Conservation (phyloP, 2,797 vertebrate genomes). For the Neosilurus hyrtlii region DNA sequence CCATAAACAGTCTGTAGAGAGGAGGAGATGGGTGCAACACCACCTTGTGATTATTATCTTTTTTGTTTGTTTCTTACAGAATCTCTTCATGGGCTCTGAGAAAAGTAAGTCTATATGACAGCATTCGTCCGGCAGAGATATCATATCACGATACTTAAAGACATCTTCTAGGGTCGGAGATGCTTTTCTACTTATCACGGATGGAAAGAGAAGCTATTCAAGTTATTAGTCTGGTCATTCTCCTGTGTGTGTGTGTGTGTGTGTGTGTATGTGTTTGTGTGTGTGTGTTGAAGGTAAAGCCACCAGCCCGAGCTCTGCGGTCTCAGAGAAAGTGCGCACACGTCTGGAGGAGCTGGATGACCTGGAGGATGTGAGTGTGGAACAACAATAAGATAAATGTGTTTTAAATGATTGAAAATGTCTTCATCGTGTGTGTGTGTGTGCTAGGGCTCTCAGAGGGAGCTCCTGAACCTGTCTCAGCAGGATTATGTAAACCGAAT, state of each 20-base stretch:
- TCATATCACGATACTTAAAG: not conserved
- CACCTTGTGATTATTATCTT: not conserved
- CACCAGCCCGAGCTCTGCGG: slow-evolving; percentile 76
- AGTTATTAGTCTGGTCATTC: not conserved
- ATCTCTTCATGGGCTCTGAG: slow-evolving; percentile 93
- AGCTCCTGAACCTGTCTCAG: slow-evolving; percentile 93
- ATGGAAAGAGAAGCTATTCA: not conserved
- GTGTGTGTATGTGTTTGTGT: slow-evolving; percentile 24
- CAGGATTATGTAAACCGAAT: slow-evolving; percentile 96
- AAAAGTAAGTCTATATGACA: slow-evolving; percentile 73
- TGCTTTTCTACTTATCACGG: not conserved
- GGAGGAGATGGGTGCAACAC: not conserved
- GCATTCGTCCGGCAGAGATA: not conserved
- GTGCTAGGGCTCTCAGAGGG: slow-evolving; percentile 88
- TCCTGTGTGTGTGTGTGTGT: slow-evolving; percentile 1
- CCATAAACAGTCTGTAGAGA: not conserved
- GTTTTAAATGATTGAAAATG: not conserved
- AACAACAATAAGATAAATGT: not conserved
- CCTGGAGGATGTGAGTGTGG: slow-evolving; percentile 87
- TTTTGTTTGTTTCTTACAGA: slow-evolving; percentile 70
- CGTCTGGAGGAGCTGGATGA: slow-evolving; percentile 94
- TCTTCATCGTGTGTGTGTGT: slow-evolving; percentile 34
- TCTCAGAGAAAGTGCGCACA: slow-evolving; percentile 96
- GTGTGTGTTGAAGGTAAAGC: slow-evolving; percentile 74
- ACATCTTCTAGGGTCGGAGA: not conserved